These are phyloP conservation scores for Indicator indicator DNA, from an alignment of 2,113 vertebrate genomes.

Conservation along the genomic window DNA sequence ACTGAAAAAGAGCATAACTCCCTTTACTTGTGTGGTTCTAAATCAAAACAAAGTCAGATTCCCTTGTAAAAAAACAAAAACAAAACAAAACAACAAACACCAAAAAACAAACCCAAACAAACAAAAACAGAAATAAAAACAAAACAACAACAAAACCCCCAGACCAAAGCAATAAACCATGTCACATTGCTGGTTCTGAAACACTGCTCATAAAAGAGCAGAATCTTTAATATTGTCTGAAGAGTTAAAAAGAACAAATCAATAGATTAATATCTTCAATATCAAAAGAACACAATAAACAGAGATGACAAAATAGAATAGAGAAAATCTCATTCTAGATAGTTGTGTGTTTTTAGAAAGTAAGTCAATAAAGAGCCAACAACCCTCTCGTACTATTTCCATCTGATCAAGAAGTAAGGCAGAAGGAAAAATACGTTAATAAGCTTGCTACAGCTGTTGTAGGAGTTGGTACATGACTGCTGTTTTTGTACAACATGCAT, in stretches of 20 bases:
- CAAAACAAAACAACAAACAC: too few species aligned
- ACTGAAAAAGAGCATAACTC: neutral
- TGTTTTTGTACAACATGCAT: neutral
- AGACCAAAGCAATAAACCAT: neutral
- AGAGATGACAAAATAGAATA: neutral
- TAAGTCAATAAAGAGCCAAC: neutral
- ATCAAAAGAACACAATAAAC: neutral
- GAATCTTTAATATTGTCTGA: neutral
- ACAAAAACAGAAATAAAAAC: too few species aligned
- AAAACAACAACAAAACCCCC: neutral
- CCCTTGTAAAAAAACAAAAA: neutral
- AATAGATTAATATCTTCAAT: neutral
- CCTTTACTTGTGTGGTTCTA: neutral
- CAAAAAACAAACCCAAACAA: too few species aligned
- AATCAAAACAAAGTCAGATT: neutral
- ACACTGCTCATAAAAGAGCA: neutral
- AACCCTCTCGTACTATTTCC: neutral
- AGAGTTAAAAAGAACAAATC: neutral
- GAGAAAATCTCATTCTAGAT: neutral
- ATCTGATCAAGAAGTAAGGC: neutral
- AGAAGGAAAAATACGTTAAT: neutral
- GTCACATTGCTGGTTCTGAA: neutral
- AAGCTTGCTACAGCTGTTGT: neutral
- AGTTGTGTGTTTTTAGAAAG: neutral
- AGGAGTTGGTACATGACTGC: neutral